Base-by-base conservation (phyloP, 1,140 invertebrate species). In the Lepidurus packardi region DNA sequence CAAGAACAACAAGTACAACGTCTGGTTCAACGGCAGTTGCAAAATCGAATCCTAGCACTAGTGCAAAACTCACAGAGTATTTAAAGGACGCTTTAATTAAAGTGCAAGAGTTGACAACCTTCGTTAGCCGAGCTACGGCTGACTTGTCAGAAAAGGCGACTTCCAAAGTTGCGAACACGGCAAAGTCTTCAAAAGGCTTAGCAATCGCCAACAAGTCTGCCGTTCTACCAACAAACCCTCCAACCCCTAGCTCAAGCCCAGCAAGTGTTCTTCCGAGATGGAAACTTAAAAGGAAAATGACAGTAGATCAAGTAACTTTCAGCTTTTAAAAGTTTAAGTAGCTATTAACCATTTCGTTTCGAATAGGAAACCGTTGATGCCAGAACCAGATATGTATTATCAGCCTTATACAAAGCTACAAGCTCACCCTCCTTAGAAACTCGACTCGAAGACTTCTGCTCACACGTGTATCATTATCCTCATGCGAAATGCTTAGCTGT, bases 391-490 rank as follows among this genome's bases (percentile, higher is more conserved):
- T 89, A 91, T 81, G 87, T 93, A 45, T 88, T 93, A 78, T 87
- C 87, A 16, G 89, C 89, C 24, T 86, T 93, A 45, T 84, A 85
- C 41, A 85, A 85, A 34, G 90, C 91, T 0, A 87, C 89, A 81
- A 90, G 87, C 5, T 83, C 85, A 41, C 83, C 86, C n/a, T 89
- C 90, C 3, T 88, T 88, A 78, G 82, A 89, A 65, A 86, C 86
- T 53, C 85, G 91, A 79, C 83, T 91, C 2, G 89, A 92, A 81
- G 89, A 92, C 83, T 86, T 94, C 34, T 88, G 90, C 73, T 84
- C 85, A 10, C 92, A 94, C 83, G 83, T 95, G 1, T 87, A 90
- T 75, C 87, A 90, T 78, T 92, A 91, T 85, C 91, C 91, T 0
- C 90, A 92, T 82, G 88, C 92, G 4, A 89, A 90, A 81, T 87